A percentile compares a stretch with the other conserved stretches of the same genome.
Conservation (phyloP, 2,888 invertebrate genomes). For the Caenorhabditis panamensis region DNA sequence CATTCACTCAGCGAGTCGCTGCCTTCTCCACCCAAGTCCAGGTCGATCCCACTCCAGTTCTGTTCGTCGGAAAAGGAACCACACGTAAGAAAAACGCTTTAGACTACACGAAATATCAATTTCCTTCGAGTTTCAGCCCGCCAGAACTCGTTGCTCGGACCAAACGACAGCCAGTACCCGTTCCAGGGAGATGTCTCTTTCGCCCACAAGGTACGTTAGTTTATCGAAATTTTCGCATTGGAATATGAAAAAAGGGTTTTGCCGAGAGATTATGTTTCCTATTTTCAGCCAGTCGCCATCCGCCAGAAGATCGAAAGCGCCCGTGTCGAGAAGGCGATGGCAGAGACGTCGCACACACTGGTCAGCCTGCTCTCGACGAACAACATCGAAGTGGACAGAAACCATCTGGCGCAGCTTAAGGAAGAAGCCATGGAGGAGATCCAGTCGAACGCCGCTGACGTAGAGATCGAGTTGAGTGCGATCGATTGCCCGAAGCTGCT, state of each 20-base stretch:
- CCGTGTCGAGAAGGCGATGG: slow-evolving; percentile 36
- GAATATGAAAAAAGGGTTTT: neutral
- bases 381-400: slow-evolving; percentile 43
- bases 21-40: slow-evolving; percentile 68
- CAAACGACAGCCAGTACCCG: slow-evolving; percentile 68
- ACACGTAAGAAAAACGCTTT: slow-evolving; percentile 41
- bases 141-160: slow-evolving; percentile 72
- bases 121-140: slow-evolving; percentile 48
- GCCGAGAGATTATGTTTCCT: too few species aligned
- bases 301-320: slow-evolving; percentile 33
- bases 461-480: slow-evolving; percentile 65
- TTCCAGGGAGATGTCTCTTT: slow-evolving; percentile 69
- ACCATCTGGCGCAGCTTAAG: slow-evolving; percentile 43
- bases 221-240: slow-evolving; percentile 1
- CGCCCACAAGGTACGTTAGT: slow-evolving; percentile 27
- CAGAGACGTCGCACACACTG: slow-evolving; percentile 39
- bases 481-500: slow-evolving; percentile 67
- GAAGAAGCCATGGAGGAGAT: slow-evolving; percentile 56
- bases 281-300: slow-evolving; percentile 29
- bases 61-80: slow-evolving; percentile 60
- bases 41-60: slow-evolving; percentile 40
- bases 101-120: neutral
- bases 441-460: slow-evolving; percentile 63
- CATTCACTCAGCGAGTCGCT: slow-evolving; percentile 65
- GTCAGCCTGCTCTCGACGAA: slow-evolving; percentile 35